Evolutionary conservation across 1,140 invertebrate genomes (phyloP).

Genomic region (Popillia japonica): DNA sequence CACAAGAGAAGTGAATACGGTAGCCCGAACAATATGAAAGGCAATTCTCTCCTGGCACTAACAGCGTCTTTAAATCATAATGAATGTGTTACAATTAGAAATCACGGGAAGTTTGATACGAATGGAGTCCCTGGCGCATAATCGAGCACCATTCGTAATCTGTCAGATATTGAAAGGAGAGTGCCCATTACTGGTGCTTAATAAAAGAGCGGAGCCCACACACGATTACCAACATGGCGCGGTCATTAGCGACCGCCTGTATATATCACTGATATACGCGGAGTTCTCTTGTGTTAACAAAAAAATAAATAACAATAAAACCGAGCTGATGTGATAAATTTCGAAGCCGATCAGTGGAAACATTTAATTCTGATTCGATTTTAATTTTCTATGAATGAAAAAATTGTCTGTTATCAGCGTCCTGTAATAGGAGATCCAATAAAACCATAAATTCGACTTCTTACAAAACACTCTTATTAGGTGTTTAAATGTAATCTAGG

Average conservation of each 20-base stretch:
- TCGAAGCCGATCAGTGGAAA: neutral
- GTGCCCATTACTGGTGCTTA: slow-evolving; percentile 18
- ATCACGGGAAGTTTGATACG: slow-evolving; percentile 34
- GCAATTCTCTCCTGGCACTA: neutral
- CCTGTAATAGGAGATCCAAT: no score
- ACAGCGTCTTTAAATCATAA: slow-evolving; percentile 29
- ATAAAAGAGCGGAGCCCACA: slow-evolving; percentile 28
- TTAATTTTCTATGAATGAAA: no score
- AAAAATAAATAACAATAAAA: neutral
- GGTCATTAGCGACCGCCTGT: slow-evolving; percentile 15
- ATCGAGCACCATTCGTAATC: slow-evolving; percentile 34
- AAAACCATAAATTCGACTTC: no score
- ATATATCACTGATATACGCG: neutral
- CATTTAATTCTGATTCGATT: no score
- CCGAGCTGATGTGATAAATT: neutral
- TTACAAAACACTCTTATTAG: no score
- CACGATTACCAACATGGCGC: slow-evolving; percentile 29
- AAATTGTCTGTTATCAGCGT: no score
- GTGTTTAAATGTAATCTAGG: no score
- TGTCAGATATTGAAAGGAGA: slow-evolving; percentile 32
- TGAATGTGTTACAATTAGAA: slow-evolving; percentile 27
- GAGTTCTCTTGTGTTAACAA: neutral
- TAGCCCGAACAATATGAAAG: slow-evolving; percentile 9
- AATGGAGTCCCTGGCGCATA: slow-evolving; percentile 21
- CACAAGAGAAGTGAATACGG: slow-evolving; percentile 21